Percentiles rank a stretch among this genome's conserved stretches.
Evolutionary conservation across 2,797 vertebrate species (phyloP).

Genomic region (Enteromius anoplus): DNA sequence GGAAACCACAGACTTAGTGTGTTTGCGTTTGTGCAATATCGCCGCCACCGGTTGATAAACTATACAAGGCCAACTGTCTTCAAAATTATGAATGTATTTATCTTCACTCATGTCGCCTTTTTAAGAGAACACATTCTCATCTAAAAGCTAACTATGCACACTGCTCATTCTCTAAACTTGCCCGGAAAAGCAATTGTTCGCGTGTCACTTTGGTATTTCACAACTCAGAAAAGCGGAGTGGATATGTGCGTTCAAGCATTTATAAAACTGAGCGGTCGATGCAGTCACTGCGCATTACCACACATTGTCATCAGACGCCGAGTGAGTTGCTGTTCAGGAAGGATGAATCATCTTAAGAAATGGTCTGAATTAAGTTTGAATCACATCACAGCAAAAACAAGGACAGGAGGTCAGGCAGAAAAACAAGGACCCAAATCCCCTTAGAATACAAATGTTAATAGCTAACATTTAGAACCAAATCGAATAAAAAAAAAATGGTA

Average conservation of each 20-base stretch:
- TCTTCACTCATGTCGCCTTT: background rate
- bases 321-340: background rate
- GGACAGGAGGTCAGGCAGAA: background rate
- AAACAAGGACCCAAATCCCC: slow-evolving; percentile 28
- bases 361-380: slow-evolving; percentile 7
- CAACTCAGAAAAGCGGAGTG: slow-evolving; percentile 11
- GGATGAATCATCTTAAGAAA: slow-evolving; percentile 21
- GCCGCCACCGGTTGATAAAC: background rate
- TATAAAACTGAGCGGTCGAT: slow-evolving; percentile 21
- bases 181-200: background rate
- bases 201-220: slow-evolving; percentile 26
- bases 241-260: slow-evolving; percentile 20
- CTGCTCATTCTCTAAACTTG: slow-evolving; percentile 10
- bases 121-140: background rate
- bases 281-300: slow-evolving; percentile 17
- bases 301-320: background rate
- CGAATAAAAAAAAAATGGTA: background rate
- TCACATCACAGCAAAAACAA: slow-evolving; percentile 28
- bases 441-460: slow-evolving; percentile 25
- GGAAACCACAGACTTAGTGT: slow-evolving; percentile 31
- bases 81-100: background rate
- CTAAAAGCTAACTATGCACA: background rate
- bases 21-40: slow-evolving; percentile 22
- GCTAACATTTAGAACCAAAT: slow-evolving; percentile 2
- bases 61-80: slow-evolving; percentile 17